Percentiles rank a stretch among this genome's conserved stretches.
phyloP scores from a whole-genome alignment of 2,888 invertebrate species.

The Leptothorax acervorum region DNA sequence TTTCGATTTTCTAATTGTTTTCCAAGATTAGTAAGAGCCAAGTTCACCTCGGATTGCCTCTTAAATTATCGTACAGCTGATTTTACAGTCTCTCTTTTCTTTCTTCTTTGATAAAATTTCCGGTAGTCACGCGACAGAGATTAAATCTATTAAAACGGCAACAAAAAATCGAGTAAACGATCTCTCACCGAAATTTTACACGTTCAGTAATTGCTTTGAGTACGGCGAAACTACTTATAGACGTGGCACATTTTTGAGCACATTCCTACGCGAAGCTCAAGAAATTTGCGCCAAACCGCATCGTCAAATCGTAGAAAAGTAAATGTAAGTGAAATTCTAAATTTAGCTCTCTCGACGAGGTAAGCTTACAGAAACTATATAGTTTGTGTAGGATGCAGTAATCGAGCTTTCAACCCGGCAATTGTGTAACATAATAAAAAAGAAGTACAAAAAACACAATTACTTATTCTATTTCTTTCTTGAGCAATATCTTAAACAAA shows the following conservation, averaged over 20 bases:
- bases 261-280: conserved; percentile 2
- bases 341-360: background rate
- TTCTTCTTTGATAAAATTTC: conserved; percentile 57
- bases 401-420: conserved; percentile 1
- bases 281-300: conserved; percentile 10
- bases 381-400: background rate
- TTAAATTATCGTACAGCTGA: conserved; percentile 27
- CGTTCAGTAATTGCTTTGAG: conserved; percentile 37
- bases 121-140: conserved; percentile 66
- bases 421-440: background rate
- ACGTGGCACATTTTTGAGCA: conserved; percentile 14
- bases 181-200: conserved; percentile 47
- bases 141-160: conserved; percentile 53
- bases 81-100: conserved; percentile 37
- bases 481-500: background rate
- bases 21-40: background rate
- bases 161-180: conserved; percentile 39
- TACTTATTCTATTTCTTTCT: background rate
- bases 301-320: conserved; percentile 12
- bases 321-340: conserved; percentile 32
- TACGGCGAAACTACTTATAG: conserved; percentile 19
- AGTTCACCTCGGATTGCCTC: conserved; percentile 3
- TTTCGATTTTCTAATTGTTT: background rate
- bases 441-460: background rate
- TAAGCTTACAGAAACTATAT: background rate